Conservation (phyloP, 2,113 vertebrate genomes). For the Turdus rufiventris region DNA sequence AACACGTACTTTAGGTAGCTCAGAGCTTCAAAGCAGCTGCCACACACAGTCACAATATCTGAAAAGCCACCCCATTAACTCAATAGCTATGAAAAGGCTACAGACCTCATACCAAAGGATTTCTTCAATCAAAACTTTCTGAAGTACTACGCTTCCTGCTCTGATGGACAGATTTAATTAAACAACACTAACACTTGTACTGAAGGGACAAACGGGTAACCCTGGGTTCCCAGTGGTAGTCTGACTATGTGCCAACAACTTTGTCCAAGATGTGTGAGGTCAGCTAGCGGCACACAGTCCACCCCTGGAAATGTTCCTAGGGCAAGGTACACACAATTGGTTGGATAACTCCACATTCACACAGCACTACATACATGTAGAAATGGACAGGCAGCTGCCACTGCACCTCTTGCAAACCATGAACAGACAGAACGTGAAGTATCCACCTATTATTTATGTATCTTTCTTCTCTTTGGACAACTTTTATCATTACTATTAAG, state of each 20-base stretch:
- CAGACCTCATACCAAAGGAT: not conserved
- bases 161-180: not conserved
- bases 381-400: not conserved
- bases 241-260: not conserved
- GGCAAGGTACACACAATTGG: fast-evolving
- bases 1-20: not conserved
- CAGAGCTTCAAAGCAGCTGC: not conserved
- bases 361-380: fast-evolving
- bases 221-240: not conserved
- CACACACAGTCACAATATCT: not conserved
- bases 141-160: fast-evolving
- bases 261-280: not conserved
- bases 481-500: not conserved
- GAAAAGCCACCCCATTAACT: not conserved
- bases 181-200: not conserved
- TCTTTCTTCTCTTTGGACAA: not conserved
- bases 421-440: not conserved
- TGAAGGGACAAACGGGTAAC: not conserved
- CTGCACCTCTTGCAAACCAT: not conserved
- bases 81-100: not conserved
- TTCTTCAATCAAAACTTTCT: not conserved
- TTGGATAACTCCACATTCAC: not conserved
- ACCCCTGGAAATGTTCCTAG: not conserved
- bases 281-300: not conserved
- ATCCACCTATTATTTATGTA: not conserved